Conservation (phyloP, 2,797 vertebrate species). For the Meriones psammophilus region DNA sequence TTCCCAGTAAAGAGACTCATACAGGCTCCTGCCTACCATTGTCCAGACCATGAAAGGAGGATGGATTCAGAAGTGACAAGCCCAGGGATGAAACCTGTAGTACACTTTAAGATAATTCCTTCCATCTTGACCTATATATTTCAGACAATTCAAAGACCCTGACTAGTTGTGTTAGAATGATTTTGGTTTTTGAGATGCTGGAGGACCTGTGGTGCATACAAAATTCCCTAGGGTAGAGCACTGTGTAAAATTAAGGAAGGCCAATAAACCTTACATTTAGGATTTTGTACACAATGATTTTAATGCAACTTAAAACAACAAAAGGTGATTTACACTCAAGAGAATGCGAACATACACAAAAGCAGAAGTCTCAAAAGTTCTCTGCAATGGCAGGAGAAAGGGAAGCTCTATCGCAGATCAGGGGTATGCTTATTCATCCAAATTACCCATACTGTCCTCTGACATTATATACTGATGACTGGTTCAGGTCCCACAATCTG, state of each 20-base stretch:
- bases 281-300: background rate
- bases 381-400: background rate
- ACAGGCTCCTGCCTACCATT: background rate
- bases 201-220: background rate
- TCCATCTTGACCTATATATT: background rate
- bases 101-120: background rate
- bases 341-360: no score
- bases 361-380: background rate
- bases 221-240: background rate
- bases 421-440: background rate
- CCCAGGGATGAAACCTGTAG: background rate
- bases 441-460: background rate
- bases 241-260: constrained; percentile 22
- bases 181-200: background rate
- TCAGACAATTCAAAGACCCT: background rate
- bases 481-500: no score
- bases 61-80: background rate
- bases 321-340: background rate
- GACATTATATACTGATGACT: background rate
- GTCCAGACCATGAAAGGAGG: background rate
- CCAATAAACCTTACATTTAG: background rate
- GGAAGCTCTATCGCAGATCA: no score
- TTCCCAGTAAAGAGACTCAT: background rate
- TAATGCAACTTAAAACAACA: constrained; percentile 34
- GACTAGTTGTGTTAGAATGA: background rate